Evolutionary conservation across 1,140 invertebrate genomes (phyloP).

Genomic region (Heliconius himera): DNA sequence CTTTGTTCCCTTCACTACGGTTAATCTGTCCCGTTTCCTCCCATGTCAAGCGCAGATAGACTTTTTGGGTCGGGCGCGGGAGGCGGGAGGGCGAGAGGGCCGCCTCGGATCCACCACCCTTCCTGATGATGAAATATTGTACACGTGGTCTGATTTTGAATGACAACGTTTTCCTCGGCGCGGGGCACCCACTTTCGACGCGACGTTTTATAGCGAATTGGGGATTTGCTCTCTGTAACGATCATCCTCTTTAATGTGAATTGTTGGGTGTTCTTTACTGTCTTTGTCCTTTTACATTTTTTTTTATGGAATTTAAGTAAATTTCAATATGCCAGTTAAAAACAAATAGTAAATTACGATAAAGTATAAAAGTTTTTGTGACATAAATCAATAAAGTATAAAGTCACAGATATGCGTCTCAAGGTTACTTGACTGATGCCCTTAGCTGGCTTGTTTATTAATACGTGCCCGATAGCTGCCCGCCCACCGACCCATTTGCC

Average conservation of each 20-base stretch:
- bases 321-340: background rate
- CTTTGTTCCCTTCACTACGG: conserved; percentile 80
- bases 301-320: background rate
- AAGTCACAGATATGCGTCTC: conserved; percentile 17
- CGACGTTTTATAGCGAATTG: conserved; percentile 73
- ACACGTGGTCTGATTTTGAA: conserved; percentile 86
- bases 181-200: conserved; percentile 61
- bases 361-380: background rate
- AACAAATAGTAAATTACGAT: background rate
- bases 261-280: conserved; percentile 39
- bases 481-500: conserved; percentile 57
- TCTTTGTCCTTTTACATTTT: conserved; percentile 18
- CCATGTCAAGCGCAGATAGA: conserved; percentile 80
- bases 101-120: conserved; percentile 51
- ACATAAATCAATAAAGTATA: background rate
- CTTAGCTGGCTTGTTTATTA: conserved; percentile 77
- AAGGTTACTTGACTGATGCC: conserved; percentile 57
- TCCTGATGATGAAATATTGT: conserved; percentile 85
- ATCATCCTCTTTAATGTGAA: conserved; percentile 58
- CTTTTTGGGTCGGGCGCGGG: conserved; percentile 73
- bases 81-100: conserved; percentile 32
- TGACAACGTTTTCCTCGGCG: conserved; percentile 82
- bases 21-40: conserved; percentile 81
- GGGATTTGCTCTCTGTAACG: conserved; percentile 68
- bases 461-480: conserved; percentile 67